A percentile compares a stretch with the other conserved stretches of the same genome.
phyloP scores from a whole-genome alignment of 2,113 vertebrate species.

The Megalops atlanticus region DNA sequence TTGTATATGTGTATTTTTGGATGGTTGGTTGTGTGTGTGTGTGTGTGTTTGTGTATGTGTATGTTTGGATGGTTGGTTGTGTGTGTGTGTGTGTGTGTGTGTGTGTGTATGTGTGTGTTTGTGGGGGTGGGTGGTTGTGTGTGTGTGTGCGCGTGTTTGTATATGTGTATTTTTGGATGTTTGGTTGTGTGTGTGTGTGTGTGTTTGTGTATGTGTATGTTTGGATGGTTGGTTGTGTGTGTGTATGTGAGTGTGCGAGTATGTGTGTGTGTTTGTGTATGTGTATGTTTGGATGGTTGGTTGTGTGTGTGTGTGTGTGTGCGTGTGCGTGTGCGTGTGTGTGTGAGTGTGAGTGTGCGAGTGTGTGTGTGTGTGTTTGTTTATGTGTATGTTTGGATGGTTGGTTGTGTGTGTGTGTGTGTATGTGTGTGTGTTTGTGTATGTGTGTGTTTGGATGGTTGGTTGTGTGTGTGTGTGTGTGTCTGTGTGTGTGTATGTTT shows the following conservation, averaged over 20 bases:
- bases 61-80: not conserved
- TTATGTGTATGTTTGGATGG: too few species aligned
- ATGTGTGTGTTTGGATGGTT: too few species aligned
- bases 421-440: too few species aligned
- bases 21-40: conserved; percentile 6
- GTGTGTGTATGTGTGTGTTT: not conserved
- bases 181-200: not conserved
- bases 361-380: too few species aligned
- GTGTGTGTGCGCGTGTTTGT: not conserved
- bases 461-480: too few species aligned
- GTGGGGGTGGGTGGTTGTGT: not conserved
- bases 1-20: too few species aligned
- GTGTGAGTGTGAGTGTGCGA: too few species aligned
- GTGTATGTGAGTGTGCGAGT: not conserved
- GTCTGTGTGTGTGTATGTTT: too few species aligned
- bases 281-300: not conserved
- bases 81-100: not conserved
- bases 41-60: not conserved
- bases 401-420: not conserved
- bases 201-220: conserved; percentile 1
- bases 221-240: conserved; percentile 15
- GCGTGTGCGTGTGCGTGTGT: too few species aligned
- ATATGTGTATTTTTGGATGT: too few species aligned
- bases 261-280: conserved; percentile 36
- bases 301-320: too few species aligned